A percentile compares a stretch with the other conserved stretches of the same genome.
phyloP scores from a whole-genome alignment of 30 jellyfish, hydroid and myxozoan genomes.

The Catostylus mosaicus region DNA sequence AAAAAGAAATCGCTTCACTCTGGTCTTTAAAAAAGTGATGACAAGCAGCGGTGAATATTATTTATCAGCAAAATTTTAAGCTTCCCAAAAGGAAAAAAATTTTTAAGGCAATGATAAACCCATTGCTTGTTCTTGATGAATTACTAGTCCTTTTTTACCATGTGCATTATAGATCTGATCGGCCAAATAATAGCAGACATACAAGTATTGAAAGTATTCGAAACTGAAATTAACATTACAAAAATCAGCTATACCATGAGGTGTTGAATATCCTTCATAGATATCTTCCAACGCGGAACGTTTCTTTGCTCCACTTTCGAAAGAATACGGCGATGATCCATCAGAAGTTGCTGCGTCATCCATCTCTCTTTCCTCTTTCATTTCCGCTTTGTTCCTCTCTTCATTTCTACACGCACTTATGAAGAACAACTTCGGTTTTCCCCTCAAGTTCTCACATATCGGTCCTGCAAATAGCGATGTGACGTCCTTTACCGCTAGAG shows the following conservation, averaged over 20 bases:
- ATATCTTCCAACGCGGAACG: not conserved
- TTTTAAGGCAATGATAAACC: no score
- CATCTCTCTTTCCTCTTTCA: not conserved
- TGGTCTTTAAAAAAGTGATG: not conserved
- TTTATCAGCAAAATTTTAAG: no score
- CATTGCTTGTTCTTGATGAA: no score
- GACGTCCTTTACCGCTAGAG: slow-evolving; percentile 4
- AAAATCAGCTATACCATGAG: slow-evolving; percentile 1
- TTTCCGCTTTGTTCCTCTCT: not conserved
- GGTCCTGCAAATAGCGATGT: slow-evolving; percentile 9
- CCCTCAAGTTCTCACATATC: slow-evolving; percentile 6
- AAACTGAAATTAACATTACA: not conserved
- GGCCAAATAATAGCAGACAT: not conserved
- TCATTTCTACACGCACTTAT: slow-evolving; percentile 43
- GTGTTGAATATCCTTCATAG: slow-evolving; percentile 22
- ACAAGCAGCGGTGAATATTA: no score
- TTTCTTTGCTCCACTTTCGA: not conserved
- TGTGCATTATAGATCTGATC: not conserved
- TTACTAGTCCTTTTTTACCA: not conserved
- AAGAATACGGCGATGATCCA: not conserved
- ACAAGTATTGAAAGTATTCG: not conserved
- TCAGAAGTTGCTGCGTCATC: not conserved
- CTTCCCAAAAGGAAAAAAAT: no score
- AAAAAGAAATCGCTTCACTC: not conserved
- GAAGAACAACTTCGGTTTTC: slow-evolving; percentile 52